Evolutionary conservation across 2,888 invertebrate species (phyloP), one percentile per base, ranked within the genome.

Genomic region (Caenorhabditis wallacei): DNA sequence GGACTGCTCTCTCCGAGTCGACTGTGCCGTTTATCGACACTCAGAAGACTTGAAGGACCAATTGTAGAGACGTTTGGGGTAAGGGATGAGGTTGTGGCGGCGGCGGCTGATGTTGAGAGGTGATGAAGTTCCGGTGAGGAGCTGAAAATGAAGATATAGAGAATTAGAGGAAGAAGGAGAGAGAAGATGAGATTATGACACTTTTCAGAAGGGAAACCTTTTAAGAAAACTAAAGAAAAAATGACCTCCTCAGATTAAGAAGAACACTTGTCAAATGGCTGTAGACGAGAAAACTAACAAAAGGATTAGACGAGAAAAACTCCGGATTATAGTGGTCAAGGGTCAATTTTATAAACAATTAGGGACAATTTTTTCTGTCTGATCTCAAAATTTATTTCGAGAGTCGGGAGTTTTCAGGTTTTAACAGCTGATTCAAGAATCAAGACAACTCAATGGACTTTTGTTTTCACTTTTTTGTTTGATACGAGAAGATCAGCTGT

Each of bases 1-100:
- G 87, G 87, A 76, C 87, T 87, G 70, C 85, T 85, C 68, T 87
- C 87, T 24, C 87, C 87, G 75, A 87, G 82, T 20, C 85, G 72
- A 64, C 85, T 85, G 61, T 82, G 48, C 3, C 83, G 70, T 61
- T 82, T 76, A 53, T 84, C 83, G 30, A 84, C 69, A 43, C 64
- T 64, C 22, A 82, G 51, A 43, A 82, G 70, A 20, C 57, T 54
- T 46, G 74, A 48, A 1, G 70, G 57, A 26, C 70, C 70, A 35
- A 70, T 43, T 46, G 56, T 57, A 20, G 70, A 70, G 13, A 35
- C 57, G 26, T 56, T 48, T 30, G 30, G 30, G 20, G 30, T 37
- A 54, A 57, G 57, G 22, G 26, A 26, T n/a, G 1, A 46, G 10
- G 57, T 30, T 26, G 68, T 7, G n/a, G 69, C 56, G 46, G 48